Percentiles rank a stretch among this genome's conserved stretches.
Conservation (phyloP, 2,888 invertebrate genomes). For the Bimastos eiseni region DNA sequence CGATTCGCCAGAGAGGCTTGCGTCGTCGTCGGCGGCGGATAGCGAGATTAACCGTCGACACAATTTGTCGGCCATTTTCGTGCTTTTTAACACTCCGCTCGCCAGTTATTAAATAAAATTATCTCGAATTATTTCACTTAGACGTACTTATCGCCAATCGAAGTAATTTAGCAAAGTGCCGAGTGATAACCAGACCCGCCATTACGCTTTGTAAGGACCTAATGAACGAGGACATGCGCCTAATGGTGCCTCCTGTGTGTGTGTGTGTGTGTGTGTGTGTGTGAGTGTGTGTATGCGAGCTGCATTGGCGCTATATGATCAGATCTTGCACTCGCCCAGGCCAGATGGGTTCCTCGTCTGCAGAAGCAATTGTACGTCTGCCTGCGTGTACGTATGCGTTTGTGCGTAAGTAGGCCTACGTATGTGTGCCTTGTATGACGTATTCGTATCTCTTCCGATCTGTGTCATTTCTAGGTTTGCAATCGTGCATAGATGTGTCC, state of each 20-base stretch:
- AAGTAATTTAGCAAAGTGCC: constrained; percentile 24
- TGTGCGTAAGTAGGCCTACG: not conserved
- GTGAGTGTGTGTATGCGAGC: not conserved
- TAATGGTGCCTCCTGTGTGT: not conserved
- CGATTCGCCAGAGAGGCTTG: not conserved
- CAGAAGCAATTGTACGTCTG: not conserved
- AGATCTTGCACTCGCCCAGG: not conserved
- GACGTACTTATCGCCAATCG: constrained; percentile 29
- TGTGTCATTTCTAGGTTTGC: no score
- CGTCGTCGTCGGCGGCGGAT: not conserved
- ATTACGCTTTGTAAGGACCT: constrained; percentile 18
- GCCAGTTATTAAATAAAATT: constrained; percentile 36
- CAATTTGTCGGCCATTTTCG: constrained; percentile 25
- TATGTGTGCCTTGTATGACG: not conserved
- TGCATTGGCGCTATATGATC: not conserved
- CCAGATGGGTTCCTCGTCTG: not conserved
- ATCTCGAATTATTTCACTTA: constrained; percentile 38
- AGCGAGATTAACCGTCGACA: not conserved
- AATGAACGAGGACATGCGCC: not conserved
- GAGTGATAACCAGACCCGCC: not conserved
- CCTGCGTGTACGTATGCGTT: not conserved
- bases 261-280: not conserved
- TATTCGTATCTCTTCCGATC: not conserved
- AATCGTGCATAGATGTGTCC: no score
- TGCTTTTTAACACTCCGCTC: constrained; percentile 16